Evolutionary conservation across 1,140 invertebrate species (phyloP).

Genomic region (Ceratina calcarata): DNA sequence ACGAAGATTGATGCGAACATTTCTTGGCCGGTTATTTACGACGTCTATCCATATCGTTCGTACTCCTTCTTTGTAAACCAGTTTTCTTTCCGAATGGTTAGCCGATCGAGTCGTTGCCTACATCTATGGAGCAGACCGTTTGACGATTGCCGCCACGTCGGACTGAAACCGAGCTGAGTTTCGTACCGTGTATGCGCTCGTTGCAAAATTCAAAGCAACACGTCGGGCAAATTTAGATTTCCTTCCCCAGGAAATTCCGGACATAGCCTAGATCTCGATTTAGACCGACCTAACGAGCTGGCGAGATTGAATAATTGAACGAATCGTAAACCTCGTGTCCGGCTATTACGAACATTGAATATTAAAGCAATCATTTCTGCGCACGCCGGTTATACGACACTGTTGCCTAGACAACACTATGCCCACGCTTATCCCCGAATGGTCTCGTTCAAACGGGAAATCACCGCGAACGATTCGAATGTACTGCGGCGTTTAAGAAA

Average conservation of each 20-base stretch:
- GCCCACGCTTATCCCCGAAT: no score
- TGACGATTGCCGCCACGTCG: background rate
- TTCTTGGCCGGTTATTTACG: no score
- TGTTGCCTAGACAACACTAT: background rate
- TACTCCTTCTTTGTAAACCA: no score
- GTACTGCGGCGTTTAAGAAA: background rate
- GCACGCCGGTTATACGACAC: background rate
- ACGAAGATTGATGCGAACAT: background rate
- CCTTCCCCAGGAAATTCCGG: conserved; percentile 59
- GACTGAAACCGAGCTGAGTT: background rate
- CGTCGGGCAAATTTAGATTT: conserved; percentile 62
- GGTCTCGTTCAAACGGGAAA: background rate
- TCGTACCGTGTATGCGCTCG: background rate
- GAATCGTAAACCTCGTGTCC: conserved; percentile 75
- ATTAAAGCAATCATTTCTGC: conserved; percentile 67
- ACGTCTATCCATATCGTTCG: no score
- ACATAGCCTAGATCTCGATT: conserved; percentile 71
- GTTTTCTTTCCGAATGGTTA: no score
- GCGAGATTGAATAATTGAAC: conserved; percentile 77
- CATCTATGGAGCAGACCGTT: background rate
- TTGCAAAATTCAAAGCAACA: conserved; percentile 60
- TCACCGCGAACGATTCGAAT: background rate
- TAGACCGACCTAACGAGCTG: conserved; percentile 73
- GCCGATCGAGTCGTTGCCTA: background rate
- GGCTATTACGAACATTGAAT: conserved; percentile 77